Conservation (phyloP, 1,140 invertebrate species). For the Magallana gigas region DNA sequence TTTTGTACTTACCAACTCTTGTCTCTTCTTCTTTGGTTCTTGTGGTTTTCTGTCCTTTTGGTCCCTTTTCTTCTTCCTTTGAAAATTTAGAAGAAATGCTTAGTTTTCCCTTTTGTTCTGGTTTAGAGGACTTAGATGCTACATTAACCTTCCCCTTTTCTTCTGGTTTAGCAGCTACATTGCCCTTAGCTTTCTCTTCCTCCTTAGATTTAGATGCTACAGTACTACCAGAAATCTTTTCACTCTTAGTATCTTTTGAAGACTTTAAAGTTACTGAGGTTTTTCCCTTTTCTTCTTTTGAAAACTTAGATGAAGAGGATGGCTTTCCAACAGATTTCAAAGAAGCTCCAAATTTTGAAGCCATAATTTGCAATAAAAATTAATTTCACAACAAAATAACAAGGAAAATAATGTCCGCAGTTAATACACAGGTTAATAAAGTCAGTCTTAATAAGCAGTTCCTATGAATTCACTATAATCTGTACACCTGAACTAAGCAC, state of each 20-base stretch:
- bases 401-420: background rate
- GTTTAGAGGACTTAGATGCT: background rate
- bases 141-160: slow-evolving; percentile 9
- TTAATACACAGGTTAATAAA: background rate
- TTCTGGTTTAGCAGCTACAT: slow-evolving; percentile 9
- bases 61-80: slow-evolving; percentile 29
- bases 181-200: background rate
- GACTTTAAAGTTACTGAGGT: background rate
- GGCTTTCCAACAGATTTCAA: slow-evolving; percentile 26
- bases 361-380: background rate
- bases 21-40: slow-evolving; percentile 22
- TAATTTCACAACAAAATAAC: background rate
- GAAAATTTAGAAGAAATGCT: slow-evolving; percentile 34
- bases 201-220: background rate
- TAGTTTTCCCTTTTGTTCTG: slow-evolving; percentile 20
- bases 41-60: slow-evolving; percentile 20
- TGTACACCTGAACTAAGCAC: background rate
- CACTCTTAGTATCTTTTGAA: background rate
- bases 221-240: background rate
- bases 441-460: background rate
- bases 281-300: slow-evolving; percentile 27
- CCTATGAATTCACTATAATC: slow-evolving; percentile 4
- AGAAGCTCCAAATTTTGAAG: slow-evolving; percentile 26
- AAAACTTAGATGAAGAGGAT: slow-evolving; percentile 22
- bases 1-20: background rate